These are phyloP conservation scores for Bombus polaris DNA, from an alignment of 1,140 invertebrate species.

Conservation along the genomic window DNA sequence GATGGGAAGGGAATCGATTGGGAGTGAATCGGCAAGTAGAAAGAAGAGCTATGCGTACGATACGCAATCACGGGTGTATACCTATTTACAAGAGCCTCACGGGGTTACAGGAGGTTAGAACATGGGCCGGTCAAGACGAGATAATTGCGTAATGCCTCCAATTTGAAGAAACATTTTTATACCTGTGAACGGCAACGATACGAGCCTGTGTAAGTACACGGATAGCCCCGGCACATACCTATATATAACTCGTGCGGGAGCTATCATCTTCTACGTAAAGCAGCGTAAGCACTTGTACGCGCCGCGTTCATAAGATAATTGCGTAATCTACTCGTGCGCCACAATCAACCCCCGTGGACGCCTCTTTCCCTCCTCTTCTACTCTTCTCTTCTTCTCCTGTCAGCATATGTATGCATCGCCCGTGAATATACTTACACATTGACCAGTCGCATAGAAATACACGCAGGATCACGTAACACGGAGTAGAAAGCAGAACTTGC, in stretches of 20 bases:
- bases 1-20: slow-evolving; percentile 16
- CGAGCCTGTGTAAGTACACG: background rate
- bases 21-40: background rate
- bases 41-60: slow-evolving; percentile 28
- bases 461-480: slow-evolving; percentile 54
- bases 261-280: slow-evolving; percentile 62
- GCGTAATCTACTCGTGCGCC: slow-evolving; percentile 74
- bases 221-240: slow-evolving; percentile 24
- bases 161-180: slow-evolving; percentile 67
- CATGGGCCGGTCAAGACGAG: slow-evolving; percentile 28
- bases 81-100: slow-evolving; percentile 56
- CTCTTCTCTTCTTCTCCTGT: background rate
- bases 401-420: background rate
- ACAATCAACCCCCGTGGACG: slow-evolving; percentile 73
- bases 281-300: slow-evolving; percentile 68
- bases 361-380: background rate
- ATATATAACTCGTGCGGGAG: slow-evolving; percentile 32
- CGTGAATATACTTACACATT: background rate
- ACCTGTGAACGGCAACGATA: slow-evolving; percentile 5
- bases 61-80: slow-evolving; percentile 33
- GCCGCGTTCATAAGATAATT: slow-evolving; percentile 78
- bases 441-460: slow-evolving; percentile 20
- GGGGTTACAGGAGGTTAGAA: slow-evolving; percentile 61
- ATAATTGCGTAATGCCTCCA: slow-evolving; percentile 75
- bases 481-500: slow-evolving; percentile 53